A percentile compares a stretch with the other conserved stretches of the same genome.
Evolutionary conservation across 2,113 vertebrate species (phyloP).

Genomic region (Bolborhynchus lineola): DNA sequence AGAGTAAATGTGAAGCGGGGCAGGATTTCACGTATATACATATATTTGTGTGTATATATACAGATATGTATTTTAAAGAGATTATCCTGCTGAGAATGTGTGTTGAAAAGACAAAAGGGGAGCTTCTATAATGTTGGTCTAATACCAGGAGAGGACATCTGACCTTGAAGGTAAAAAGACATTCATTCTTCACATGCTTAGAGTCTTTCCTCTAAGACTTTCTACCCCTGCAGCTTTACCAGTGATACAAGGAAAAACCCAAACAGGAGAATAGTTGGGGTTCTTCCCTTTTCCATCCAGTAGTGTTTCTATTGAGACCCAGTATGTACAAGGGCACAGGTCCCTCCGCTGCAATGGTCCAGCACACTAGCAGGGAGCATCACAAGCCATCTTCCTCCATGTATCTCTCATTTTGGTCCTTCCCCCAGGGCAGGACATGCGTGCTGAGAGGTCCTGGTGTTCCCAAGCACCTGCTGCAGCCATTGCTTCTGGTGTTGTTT

Average conservation of each 20-base stretch:
- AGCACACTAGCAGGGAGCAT: not conserved
- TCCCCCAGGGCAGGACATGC: fast-evolving
- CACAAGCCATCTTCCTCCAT: fast-evolving
- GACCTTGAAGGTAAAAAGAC: not conserved
- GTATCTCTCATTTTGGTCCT: not conserved
- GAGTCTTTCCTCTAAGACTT: not conserved
- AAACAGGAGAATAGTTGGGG: fast-evolving
- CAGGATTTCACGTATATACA: fast-evolving
- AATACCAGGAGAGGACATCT: not conserved
- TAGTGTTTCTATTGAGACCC: fast-evolving
- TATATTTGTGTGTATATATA: no score
- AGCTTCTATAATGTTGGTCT: not conserved
- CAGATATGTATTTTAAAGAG: not conserved
- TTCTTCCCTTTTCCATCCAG: not conserved
- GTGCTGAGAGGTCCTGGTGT: not conserved
- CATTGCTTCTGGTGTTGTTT: not conserved
- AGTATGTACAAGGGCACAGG: not conserved
- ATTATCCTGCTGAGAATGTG: not conserved
- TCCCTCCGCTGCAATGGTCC: fast-evolving
- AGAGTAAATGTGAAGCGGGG: not conserved
- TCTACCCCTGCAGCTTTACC: not conserved
- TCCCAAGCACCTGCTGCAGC: not conserved
- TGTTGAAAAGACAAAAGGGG: not conserved
- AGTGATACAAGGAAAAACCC: fast-evolving
- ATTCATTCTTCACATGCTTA: not conserved